phyloP scores from a whole-genome alignment of 2,888 invertebrate species.

The Choristoneura rosaceana region DNA sequence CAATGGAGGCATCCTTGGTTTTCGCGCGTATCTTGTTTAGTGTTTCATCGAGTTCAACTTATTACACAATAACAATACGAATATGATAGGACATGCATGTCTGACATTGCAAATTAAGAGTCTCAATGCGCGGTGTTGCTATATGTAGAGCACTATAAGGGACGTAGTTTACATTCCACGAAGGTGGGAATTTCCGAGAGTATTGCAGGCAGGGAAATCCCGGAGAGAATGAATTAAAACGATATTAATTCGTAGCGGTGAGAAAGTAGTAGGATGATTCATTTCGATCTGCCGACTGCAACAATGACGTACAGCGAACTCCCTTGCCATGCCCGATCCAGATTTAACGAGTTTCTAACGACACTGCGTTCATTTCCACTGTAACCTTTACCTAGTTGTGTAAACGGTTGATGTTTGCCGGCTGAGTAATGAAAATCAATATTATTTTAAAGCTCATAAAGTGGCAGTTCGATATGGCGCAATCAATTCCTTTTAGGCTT shows the following conservation, averaged over 20 bases:
- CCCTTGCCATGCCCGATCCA: conserved; percentile 29
- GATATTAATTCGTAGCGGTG: background rate
- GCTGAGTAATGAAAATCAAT: conserved; percentile 25
- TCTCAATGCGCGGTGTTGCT: background rate
- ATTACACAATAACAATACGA: conserved; percentile 3
- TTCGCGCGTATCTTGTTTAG: background rate
- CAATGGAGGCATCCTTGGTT: background rate
- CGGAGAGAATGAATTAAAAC: conserved; percentile 11
- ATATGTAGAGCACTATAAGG: background rate
- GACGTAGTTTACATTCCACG: background rate
- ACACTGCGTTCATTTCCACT: conserved; percentile 36
- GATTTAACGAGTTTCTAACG: conserved; percentile 58
- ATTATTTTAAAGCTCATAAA: conserved; percentile 24
- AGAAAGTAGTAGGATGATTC: conserved; percentile 11
- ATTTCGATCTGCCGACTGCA: conserved; percentile 9
- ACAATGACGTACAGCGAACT: conserved; percentile 9
- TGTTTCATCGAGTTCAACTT: background rate
- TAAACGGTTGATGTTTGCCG: conserved; percentile 15
- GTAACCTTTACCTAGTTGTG: conserved; percentile 12
- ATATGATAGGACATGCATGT: background rate
- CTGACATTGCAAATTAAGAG: background rate
- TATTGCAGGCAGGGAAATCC: conserved; percentile 11
- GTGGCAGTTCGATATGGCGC: conserved; percentile 12
- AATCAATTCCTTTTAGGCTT: conserved; percentile 8
- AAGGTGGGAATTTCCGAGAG: conserved; percentile 12